Base-by-base conservation (phyloP, 2,888 invertebrate species). In the Hirtodrosophila cameraria region DNA sequence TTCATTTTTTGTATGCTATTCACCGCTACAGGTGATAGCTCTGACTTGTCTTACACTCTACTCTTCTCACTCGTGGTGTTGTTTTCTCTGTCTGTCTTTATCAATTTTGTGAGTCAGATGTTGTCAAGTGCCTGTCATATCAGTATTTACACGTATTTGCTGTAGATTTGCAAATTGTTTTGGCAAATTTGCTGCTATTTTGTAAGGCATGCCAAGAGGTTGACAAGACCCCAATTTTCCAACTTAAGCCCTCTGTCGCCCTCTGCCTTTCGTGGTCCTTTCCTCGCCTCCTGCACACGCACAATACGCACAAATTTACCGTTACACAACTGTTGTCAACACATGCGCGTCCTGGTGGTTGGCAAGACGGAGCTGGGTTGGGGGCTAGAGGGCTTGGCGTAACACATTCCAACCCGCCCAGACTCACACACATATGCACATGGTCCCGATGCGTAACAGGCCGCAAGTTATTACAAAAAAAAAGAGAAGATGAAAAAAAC, bases 121-220 rank as follows among this genome's bases (percentile, higher is more conserved):
- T 64, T 70, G 72, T 65, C 81, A 80, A 81, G 84, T 79, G 84
- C 59, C 79, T 88, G 86, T 80, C 86, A 85, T 84, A 87, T 87
- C 87, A 76, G 85, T 77, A 78, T 87, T 82, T 83, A 83, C 84
- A 81, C 64, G 75, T 69, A 84, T 84, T 84, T 78, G 78, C 75
- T 60, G 75, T 78, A 76, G 81, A 87, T 86, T 87, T 87, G 86
- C 86, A 88, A 88, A 88, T 88, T 88, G 87, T 88, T 88, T 79
- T 87, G 79, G 84, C 86, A 84, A 88, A 88, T 88, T 87, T 85
- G 80, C 82, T 70, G 85, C 72, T 75, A 86, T 81, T 82, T 80
- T 62, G 81, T 68, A 57, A 74, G 60, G 61, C 66, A 68, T 66
- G 77, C 76, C 65, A 63, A 67, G 69, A 65, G 66, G 45, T 59